phyloP scores from a whole-genome alignment of 2,888 invertebrate genomes.

The Rhagonycha lutea region DNA sequence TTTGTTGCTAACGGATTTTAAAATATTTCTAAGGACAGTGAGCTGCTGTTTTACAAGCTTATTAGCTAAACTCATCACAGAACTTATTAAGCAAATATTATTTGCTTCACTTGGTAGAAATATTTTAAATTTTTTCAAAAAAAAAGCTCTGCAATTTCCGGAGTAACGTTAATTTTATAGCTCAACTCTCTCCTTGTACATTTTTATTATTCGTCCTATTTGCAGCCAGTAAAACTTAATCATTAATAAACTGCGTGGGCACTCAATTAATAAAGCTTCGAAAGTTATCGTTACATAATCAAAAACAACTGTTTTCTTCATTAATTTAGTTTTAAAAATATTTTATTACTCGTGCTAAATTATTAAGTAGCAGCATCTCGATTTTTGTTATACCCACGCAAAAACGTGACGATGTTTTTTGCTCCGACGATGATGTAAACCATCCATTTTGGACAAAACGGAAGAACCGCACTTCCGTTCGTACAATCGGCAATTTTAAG shows the following conservation, averaged over 20 bases:
- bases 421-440: slow-evolving; percentile 23
- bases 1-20: slow-evolving; percentile 12
- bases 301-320: not conserved
- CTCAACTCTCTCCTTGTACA: not conserved
- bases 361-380: not conserved
- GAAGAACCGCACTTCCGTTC: slow-evolving; percentile 15
- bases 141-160: not conserved
- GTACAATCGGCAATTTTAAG: not conserved
- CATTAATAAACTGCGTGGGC: not conserved
- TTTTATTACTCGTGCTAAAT: not conserved
- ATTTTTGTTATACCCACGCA: slow-evolving; percentile 15
- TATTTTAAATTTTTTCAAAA: not conserved
- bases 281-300: slow-evolving; percentile 1
- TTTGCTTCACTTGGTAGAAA: not conserved
- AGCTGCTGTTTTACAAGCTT: slow-evolving; percentile 4
- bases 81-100: not conserved
- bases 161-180: not conserved
- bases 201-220: not conserved
- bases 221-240: not conserved
- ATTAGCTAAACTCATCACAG: slow-evolving; percentile 1
- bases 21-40: slow-evolving; percentile 5
- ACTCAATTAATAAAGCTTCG: not conserved
- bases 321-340: not conserved
- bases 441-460: slow-evolving; percentile 14
- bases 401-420: slow-evolving; percentile 16